These are phyloP conservation scores for Athalia cordata DNA, from an alignment of 2,888 invertebrate species.

Conservation along the genomic window DNA sequence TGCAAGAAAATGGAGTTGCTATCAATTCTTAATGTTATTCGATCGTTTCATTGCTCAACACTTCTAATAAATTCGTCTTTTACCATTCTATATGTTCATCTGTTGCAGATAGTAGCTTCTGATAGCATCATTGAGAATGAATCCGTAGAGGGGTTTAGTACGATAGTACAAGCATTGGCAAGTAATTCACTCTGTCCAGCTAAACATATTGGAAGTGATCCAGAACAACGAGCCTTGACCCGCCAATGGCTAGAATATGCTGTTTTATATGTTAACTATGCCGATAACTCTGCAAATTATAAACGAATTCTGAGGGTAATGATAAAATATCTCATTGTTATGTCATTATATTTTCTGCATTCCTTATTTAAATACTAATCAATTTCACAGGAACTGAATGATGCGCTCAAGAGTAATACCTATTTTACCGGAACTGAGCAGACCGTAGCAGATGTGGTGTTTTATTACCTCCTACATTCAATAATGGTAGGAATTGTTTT, in stretches of 20 bases:
- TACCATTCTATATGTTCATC: slow-evolving; percentile 8
- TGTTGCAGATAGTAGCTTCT: slow-evolving; percentile 58
- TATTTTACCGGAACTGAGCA: slow-evolving; percentile 77
- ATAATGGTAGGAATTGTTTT: slow-evolving; percentile 77
- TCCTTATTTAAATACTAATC: background rate
- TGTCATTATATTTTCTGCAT: background rate
- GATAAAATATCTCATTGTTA: slow-evolving; percentile 12
- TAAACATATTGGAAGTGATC: slow-evolving; percentile 60
- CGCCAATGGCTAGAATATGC: slow-evolving; percentile 82
- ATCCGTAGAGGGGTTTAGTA: slow-evolving; percentile 65
- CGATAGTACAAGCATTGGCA: slow-evolving; percentile 64
- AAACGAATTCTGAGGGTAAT: slow-evolving; percentile 76
- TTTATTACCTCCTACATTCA: slow-evolving; percentile 81
- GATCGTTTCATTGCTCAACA: too few species aligned
- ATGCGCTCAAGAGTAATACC: slow-evolving; percentile 74
- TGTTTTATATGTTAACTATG: slow-evolving; percentile 76
- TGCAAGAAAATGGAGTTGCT: too few species aligned
- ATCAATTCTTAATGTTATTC: too few species aligned
- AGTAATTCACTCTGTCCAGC: slow-evolving; percentile 60
- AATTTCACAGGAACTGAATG: slow-evolving; percentile 75
- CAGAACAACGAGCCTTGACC: slow-evolving; percentile 61
- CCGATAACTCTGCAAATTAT: slow-evolving; percentile 73
- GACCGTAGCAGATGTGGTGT: slow-evolving; percentile 82
- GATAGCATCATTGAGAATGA: slow-evolving; percentile 56
- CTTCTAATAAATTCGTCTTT: too few species aligned